Evolutionary conservation across 2,888 invertebrate species (phyloP).

Genomic region (Operophtera brumata): DNA sequence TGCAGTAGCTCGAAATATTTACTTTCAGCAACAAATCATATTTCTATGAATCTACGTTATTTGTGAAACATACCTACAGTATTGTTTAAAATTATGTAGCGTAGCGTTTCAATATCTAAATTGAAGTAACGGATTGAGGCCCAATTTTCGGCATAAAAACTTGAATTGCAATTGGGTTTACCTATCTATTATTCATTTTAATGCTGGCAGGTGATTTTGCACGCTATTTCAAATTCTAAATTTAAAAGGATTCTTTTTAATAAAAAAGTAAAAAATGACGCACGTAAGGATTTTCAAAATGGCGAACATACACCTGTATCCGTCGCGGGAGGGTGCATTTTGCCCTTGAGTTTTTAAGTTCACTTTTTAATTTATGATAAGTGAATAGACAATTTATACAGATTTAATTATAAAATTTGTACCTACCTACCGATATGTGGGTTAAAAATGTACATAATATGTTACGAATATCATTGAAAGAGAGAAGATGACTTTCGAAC

Average conservation of each 20-base stretch:
- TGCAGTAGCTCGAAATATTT: conserved; percentile 54
- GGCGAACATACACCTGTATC: conserved; percentile 69
- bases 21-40: conserved; percentile 53
- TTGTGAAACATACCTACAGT: conserved; percentile 12
- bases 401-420: too few species aligned
- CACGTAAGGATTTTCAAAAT: conserved; percentile 53
- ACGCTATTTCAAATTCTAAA: background rate
- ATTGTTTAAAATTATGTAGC: conserved; percentile 7
- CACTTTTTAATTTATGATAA: background rate
- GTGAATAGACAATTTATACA: too few species aligned
- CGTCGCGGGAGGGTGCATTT: conserved; percentile 42
- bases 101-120: conserved; percentile 2
- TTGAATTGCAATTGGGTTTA: conserved; percentile 1
- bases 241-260: conserved; percentile 38
- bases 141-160: conserved; percentile 6
- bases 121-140: conserved; percentile 19
- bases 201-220: conserved; percentile 22
- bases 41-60: conserved; percentile 51
- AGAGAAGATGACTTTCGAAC: too few species aligned
- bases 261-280: conserved; percentile 37
- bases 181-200: conserved; percentile 3
- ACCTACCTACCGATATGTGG: too few species aligned
- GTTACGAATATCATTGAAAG: too few species aligned
- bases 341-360: background rate
- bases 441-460: too few species aligned